Evolutionary conservation across 2,888 invertebrate genomes (phyloP), one percentile per base, ranked within the genome.

Genomic region (Liopterus haemorrhoidalis): DNA sequence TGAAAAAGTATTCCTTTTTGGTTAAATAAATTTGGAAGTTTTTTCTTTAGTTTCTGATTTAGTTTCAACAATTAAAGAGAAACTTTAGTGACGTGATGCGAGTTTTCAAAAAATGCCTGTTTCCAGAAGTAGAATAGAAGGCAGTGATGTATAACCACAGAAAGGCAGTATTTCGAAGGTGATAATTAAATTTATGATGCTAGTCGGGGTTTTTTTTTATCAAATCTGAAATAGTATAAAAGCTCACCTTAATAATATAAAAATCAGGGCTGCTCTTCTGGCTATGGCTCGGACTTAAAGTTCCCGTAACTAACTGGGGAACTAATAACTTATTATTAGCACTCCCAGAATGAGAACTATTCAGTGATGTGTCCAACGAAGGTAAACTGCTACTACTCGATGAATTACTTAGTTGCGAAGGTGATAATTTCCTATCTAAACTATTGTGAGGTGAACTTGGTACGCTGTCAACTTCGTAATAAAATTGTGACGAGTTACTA

Each of bases 401-500:
- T 4, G 84, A 83, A 57, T 82, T 82, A n/a, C 85, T 85, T 67
- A 85, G 70, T 61, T 82, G 78, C 27, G 86, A 85, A 9, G 85
- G 84, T 28, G 85, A 84, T 35, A 79, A 73, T 59, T 85, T 78
- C 31, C 89, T 75, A 62, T 88, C 89, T 41, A 88, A 68, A 36
- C 87, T 88, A 60, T 87, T 88, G 59, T 85, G 79, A 49, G 87
- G 82, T 57, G 85, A 87, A 53, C 82, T 74, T 8, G 76, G 75
- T 38, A 72, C 70, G 21, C 78, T 78, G 44, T 85, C 84, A 2
- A 87, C 76, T 65, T 90, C 90, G 63, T 85, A 89, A 64, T 88
- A 89, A 64, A 90, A 89, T 67, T 90, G 89, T 2, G 89, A 89
- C 56, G 88, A 87, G 54, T 87, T 90, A 32, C 89, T 90, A 60